These are phyloP conservation scores for Aphis gossypii DNA, from an alignment of 1,140 invertebrate genomes.

Conservation along the genomic window DNA sequence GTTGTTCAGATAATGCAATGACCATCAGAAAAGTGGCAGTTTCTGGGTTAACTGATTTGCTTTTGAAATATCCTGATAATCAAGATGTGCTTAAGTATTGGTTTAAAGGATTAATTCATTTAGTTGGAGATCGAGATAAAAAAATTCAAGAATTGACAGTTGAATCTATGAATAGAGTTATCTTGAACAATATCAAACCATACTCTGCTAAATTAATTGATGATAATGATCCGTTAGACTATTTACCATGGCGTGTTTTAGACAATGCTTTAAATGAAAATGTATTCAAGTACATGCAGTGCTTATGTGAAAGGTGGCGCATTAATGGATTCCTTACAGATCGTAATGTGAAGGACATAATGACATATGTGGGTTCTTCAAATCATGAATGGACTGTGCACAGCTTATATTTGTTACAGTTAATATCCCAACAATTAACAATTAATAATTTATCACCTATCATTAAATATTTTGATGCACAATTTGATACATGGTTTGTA, in stretches of 20 bases:
- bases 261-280: slow-evolving; percentile 49
- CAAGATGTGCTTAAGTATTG: slow-evolving; percentile 49
- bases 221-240: slow-evolving; percentile 20
- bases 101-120: slow-evolving; percentile 53
- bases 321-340: slow-evolving; percentile 33
- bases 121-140: slow-evolving; percentile 52
- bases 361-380: slow-evolving; percentile 35
- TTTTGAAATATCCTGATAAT: slow-evolving; percentile 53
- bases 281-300: slow-evolving; percentile 49
- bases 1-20: slow-evolving; percentile 44
- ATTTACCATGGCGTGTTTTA: slow-evolving; percentile 47
- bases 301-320: slow-evolving; percentile 48
- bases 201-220: slow-evolving; percentile 38
- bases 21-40: slow-evolving; percentile 46
- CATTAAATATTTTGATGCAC: background rate
- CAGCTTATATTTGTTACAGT: slow-evolving; percentile 53
- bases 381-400: slow-evolving; percentile 40
- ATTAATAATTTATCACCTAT: slow-evolving; percentile 33
- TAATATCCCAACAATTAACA: slow-evolving; percentile 46
- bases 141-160: slow-evolving; percentile 53
- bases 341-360: slow-evolving; percentile 23
- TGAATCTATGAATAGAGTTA: slow-evolving; percentile 49
- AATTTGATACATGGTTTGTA: slow-evolving; percentile 41
- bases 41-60: slow-evolving; percentile 26
- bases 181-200: slow-evolving; percentile 53